Evolutionary conservation across 2,113 vertebrate genomes (phyloP), one percentile per base, ranked within the genome.

Genomic region (Equus quagga): DNA sequence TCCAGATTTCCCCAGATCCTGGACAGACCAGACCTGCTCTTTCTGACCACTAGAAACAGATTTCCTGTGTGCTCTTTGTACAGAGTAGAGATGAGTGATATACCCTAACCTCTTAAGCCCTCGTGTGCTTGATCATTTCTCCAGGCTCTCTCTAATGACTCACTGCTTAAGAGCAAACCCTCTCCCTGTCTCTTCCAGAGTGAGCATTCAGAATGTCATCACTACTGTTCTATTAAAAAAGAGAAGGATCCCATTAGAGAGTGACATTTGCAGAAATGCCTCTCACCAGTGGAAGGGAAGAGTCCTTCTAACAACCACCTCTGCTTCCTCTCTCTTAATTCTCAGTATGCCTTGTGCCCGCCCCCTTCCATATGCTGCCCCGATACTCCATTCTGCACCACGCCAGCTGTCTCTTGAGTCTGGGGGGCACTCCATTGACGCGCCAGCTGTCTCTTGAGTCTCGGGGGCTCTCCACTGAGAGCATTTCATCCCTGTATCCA

Each of bases 181-280:
- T 85, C 75, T 65, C 33, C 14, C 11, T n/a, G 0, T 82, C 49
- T 79, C 72, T 78, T 86, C 28, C 6, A 15, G 23, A 85, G 60
- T 31, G n/a, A 82, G 19, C 44, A 56, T 72, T 94, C 62, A 78
- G 70, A 88, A 79, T 15, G 31, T 36, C 44, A 93, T 91, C 69
- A 62, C 13, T 26, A 28, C 5, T 70, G 44, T 28, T 41, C 19
- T 80, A 65, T 51, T 41, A 23, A n/a, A 51, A 46, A 54, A 72
- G 21, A 78, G 36, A 64, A 2, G 11, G 36, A 76, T 73, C 56
- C 10, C 69, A 1, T 75, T 36, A 56, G 58, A 70, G 4, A 70
- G 51, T n/a, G 75, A 92, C 82, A 89, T 10, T 88, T 85, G 54
- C 41, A 94, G 54, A 92, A 88, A 92, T 23, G 33, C 31, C 69